These are phyloP conservation scores for Rhizoglyphus robini DNA, from an alignment of 1,140 invertebrate species.

Conservation along the genomic window DNA sequence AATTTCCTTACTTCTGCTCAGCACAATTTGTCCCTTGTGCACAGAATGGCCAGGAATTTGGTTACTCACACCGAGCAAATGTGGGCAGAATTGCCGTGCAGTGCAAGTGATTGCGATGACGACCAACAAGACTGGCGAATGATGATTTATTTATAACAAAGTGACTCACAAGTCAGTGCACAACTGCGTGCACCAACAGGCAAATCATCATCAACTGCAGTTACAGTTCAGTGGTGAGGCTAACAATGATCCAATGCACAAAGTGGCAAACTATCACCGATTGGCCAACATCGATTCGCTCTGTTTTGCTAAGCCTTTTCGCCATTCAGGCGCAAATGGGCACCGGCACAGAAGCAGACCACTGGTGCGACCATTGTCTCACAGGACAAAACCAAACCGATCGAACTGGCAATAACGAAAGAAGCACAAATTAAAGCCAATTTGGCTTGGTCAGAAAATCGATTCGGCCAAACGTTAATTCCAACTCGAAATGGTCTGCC, in stretches of 20 bases:
- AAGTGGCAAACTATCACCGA: not conserved
- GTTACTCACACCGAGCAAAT: not conserved
- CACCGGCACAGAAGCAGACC: not conserved
- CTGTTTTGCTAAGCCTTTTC: not conserved
- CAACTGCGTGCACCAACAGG: constrained; percentile 2
- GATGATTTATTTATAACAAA: constrained; percentile 15
- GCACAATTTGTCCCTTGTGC: not conserved
- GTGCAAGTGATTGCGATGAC: not conserved
- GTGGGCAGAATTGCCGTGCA: not conserved
- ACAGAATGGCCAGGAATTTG: not conserved
- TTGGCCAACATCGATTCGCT: constrained; percentile 8
- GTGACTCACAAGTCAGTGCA: not conserved
- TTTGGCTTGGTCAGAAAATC: not conserved
- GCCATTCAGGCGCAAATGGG: not conserved
- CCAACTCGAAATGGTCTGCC: not conserved
- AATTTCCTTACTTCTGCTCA: not conserved
- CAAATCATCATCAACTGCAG: not conserved
- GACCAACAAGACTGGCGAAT: not conserved
- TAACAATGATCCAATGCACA: constrained; percentile 10
- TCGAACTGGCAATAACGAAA: not conserved
- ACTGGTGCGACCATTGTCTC: not conserved
- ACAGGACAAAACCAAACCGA: not conserved
- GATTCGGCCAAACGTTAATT: constrained; percentile 1
- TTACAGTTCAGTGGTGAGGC: constrained; percentile 1
- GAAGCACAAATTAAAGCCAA: not conserved